Evolutionary conservation across 2,888 invertebrate species (phyloP), one percentile per base, ranked within the genome.

Genomic region (Villa cingulata): DNA sequence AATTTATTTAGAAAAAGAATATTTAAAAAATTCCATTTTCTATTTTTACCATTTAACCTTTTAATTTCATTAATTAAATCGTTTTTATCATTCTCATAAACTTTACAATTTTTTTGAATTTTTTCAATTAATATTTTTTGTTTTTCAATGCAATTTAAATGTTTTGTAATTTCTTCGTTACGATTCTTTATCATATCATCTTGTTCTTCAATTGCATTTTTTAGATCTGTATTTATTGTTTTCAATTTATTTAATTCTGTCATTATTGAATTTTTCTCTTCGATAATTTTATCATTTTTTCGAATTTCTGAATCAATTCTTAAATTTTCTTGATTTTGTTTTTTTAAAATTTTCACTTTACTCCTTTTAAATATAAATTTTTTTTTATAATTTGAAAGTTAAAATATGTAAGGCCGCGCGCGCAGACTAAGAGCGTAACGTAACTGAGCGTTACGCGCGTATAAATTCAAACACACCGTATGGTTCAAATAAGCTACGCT

Each of bases 231-330:
- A 2, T 62, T 57, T 19, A 52, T 42, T 48, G 60, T 63, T 27
- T 60, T 62, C 27, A 59, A 37, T 47, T 64, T 65, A 1, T 56
- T 48, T 17, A 63, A 56, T 43, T 63, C 60, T 41, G 59, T 59
- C 7, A 62, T 59, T 9, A 64, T 54, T 18, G 51, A 51, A 40
- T 63, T 62, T 9, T 63, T 59, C 47, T 64, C 64, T 19, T 59
- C 59, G 36, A 60, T 61, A 4, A 63, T 45, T 34, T 57, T 52
- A 18, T 63, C 63, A 41, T 62, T 63, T 6, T 60, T 16, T 32
- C 12, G 9, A 32, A 32, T 12, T 32, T 32, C 12, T 12, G 3
- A 4, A 32, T 32, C 29, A 12, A 12, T 32, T 32, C 12, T 32
- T 32, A 32, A 23, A 23, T 23, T 23, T 23, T 23, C 23, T 23